These are phyloP conservation scores for Rhodinocichla rosea DNA, from an alignment of 2,113 vertebrate species.

Conservation along the genomic window DNA sequence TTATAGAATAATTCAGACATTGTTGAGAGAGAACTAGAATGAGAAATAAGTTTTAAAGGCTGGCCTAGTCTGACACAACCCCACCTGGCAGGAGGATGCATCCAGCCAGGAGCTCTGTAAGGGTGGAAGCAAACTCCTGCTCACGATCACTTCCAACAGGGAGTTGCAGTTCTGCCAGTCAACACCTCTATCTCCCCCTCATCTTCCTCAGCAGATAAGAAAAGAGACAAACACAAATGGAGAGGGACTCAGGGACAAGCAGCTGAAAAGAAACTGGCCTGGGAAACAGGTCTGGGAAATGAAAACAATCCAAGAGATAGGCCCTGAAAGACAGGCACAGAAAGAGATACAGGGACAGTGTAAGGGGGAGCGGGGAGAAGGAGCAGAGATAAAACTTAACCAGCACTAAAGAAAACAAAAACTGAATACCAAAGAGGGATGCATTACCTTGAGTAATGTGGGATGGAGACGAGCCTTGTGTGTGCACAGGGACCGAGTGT, in stretches of 20 bases:
- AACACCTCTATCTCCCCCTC: neutral
- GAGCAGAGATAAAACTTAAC: slow-evolving; percentile 13
- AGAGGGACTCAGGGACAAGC: neutral
- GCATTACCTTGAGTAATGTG: neutral
- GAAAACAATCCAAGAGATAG: neutral
- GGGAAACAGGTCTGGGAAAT: neutral
- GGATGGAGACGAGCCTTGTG: neutral
- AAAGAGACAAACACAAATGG: neutral
- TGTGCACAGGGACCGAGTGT: neutral
- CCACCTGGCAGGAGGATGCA: neutral
- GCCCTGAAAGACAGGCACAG: neutral
- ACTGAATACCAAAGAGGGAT: neutral
- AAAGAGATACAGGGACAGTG: neutral
- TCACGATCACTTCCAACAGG: accelerated
- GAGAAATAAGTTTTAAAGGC: neutral
- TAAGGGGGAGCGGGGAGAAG: accelerated
- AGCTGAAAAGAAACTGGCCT: neutral
- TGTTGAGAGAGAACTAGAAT: neutral
- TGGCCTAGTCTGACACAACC: neutral
- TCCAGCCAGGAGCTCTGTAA: neutral
- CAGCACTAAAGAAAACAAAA: neutral
- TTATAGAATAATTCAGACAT: neutral
- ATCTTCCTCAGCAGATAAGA: neutral
- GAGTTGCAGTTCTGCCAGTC: neutral
- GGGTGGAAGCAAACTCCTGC: neutral